Conservation (phyloP, 2,888 invertebrate species). For the Morpho helenor region DNA sequence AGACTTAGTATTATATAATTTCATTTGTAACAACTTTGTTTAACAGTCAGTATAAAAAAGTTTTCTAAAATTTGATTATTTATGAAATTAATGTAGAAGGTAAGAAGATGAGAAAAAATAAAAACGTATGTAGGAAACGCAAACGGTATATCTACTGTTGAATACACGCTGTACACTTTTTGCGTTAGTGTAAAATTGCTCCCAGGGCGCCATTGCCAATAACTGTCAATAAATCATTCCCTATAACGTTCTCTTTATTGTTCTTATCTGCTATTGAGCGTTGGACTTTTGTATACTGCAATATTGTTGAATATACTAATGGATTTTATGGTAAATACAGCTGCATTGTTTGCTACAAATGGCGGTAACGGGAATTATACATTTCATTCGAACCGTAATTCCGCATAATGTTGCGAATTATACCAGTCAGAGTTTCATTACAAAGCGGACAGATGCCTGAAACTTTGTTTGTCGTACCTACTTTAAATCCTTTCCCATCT, state of each 20-base stretch:
- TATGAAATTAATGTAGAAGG: too few species aligned
- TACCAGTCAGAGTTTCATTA: background rate
- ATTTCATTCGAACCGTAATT: conserved; percentile 1
- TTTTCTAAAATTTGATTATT: too few species aligned
- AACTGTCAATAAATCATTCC: conserved; percentile 53
- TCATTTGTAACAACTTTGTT: too few species aligned
- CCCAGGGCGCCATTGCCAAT: conserved; percentile 44
- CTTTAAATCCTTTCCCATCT: too few species aligned
- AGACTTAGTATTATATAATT: too few species aligned
- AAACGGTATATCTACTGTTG: conserved; percentile 15
- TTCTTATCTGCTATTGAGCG: conserved; percentile 18
- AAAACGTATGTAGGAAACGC: conserved; percentile 13
- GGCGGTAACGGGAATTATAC: conserved; percentile 6
- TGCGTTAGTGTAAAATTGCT: conserved; percentile 49
- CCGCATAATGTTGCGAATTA: background rate
- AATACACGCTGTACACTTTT: conserved; percentile 42
- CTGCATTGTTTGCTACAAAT: conserved; percentile 2
- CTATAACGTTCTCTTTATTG: conserved; percentile 36
- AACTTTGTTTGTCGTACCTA: too few species aligned
- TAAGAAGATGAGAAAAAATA: too few species aligned
- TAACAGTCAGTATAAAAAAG: too few species aligned
- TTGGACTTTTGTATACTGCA: conserved; percentile 8
- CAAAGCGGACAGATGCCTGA: too few species aligned
- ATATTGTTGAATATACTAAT: conserved; percentile 8
- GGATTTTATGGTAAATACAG: conserved; percentile 8